Evolutionary conservation across 2,797 vertebrate genomes (phyloP).

Genomic region (Xerus rutilus): DNA sequence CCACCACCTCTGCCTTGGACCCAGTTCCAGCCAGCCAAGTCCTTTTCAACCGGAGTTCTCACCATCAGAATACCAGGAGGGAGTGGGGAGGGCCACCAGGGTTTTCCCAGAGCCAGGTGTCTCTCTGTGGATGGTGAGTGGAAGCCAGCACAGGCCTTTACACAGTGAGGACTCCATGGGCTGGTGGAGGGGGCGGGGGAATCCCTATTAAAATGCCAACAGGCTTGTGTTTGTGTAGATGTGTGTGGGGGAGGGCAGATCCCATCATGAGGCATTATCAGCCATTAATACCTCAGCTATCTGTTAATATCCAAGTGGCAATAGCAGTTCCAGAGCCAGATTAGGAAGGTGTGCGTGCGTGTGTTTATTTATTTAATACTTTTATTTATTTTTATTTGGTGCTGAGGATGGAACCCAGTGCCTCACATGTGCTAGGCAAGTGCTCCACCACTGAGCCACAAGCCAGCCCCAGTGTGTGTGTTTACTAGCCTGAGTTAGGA

Average conservation of each 20-base stretch:
- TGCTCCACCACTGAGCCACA: no score
- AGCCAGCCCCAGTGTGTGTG: not conserved
- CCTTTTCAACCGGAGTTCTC: not conserved
- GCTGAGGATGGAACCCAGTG: no score
- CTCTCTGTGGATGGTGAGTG: not conserved
- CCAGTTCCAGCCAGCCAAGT: not conserved
- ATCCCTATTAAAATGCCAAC: not conserved
- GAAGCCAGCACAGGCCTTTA: not conserved
- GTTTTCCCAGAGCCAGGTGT: not conserved
- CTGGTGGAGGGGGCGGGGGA: no score
- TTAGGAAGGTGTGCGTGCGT: not conserved
- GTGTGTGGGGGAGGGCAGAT: not conserved
- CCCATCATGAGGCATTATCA: not conserved
- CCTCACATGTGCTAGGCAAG: no score
- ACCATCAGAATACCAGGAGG: not conserved
- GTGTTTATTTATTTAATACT: no score
- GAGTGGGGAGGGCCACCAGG: not conserved
- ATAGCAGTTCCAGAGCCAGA: not conserved
- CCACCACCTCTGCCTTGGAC: accelerated
- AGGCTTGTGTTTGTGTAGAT: not conserved
- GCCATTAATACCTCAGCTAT: not conserved
- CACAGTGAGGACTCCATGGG: no score
- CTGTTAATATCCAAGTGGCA: not conserved
- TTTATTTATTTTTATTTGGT: no score
- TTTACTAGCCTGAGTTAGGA: not conserved